Percentiles rank a stretch among this genome's conserved stretches.
Evolutionary conservation across 1,140 invertebrate genomes (phyloP).

Genomic region (Drosophila kanapiae): DNA sequence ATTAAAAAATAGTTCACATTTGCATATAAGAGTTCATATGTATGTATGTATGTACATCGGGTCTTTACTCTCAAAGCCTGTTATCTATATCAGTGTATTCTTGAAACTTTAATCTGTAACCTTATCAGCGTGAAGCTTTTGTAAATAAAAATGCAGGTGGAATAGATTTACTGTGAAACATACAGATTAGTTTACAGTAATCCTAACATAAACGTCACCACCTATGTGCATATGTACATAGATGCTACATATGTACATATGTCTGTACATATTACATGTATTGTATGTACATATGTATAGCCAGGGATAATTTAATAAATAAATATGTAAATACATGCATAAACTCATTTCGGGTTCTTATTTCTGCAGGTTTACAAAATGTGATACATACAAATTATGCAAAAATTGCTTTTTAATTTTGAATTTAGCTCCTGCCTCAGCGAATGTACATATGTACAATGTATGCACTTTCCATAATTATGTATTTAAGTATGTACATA

Average conservation of each 20-base stretch:
- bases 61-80: neutral
- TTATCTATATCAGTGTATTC: neutral
- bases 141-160: neutral
- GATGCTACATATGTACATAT: neutral
- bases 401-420: too few species aligned
- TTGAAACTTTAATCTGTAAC: slow-evolving; percentile 1
- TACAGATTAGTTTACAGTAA: neutral
- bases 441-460: neutral
- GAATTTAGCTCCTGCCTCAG: too few species aligned
- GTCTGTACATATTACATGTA: neutral
- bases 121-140: neutral
- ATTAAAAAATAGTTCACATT: neutral
- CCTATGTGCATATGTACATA: neutral
- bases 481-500: neutral
- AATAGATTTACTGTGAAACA: neutral
- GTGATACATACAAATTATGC: too few species aligned
- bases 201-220: neutral
- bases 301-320: too few species aligned
- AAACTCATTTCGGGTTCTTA: too few species aligned
- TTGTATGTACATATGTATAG: too few species aligned
- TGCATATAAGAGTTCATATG: neutral
- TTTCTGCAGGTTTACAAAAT: too few species aligned
- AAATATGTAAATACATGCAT: too few species aligned
- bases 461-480: neutral
- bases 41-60: neutral